Conservation (phyloP, 2,113 vertebrate genomes). For the Capra hircus region DNA sequence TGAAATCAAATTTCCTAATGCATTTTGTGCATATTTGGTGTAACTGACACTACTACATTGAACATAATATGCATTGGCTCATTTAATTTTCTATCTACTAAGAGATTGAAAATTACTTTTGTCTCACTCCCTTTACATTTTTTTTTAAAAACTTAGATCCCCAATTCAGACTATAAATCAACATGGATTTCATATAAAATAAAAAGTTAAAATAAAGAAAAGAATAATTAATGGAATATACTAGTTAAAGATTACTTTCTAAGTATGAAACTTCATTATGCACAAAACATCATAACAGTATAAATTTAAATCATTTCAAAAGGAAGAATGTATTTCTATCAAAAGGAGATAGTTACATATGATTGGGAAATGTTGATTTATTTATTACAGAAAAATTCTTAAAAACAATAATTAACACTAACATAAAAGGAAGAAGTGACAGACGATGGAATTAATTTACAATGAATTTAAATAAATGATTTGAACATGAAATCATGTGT, state of each 20-base stretch:
- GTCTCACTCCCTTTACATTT: neutral
- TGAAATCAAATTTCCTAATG: neutral
- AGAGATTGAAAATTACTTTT: neutral
- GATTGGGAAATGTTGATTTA: neutral
- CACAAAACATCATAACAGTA: neutral
- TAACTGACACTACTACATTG: neutral
- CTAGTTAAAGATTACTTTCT: neutral
- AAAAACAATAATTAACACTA: neutral
- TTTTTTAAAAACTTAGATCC: neutral
- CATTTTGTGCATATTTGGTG: neutral
- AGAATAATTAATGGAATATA: neutral
- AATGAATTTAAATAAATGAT: neutral
- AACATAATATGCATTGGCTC: neutral
- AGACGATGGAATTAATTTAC: neutral
- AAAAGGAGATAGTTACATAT: neutral
- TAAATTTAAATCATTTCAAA: conserved; percentile 7
- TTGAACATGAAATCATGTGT: neutral
- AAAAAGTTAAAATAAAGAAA: neutral
- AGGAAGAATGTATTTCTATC: neutral
- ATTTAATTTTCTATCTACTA: conserved; percentile 10
- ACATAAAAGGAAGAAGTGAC: neutral
- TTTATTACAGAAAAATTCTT: neutral
- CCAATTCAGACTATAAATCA: neutral
- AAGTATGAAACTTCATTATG: neutral
- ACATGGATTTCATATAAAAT: neutral